Evolutionary conservation across 2,888 invertebrate species (phyloP), one percentile per base, ranked within the genome.

Genomic region (Philaethria dido): DNA sequence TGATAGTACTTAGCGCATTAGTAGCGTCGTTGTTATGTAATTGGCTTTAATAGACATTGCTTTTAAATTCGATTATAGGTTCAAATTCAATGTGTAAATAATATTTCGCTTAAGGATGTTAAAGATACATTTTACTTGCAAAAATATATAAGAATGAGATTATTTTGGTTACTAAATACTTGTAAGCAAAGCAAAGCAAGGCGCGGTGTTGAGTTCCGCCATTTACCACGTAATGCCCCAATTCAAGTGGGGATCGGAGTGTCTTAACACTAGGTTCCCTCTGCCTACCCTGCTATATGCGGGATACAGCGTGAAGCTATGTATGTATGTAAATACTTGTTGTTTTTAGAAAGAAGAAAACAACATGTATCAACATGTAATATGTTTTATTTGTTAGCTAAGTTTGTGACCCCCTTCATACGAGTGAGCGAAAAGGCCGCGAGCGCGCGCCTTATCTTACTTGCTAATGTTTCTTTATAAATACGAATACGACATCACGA

Each of bases 401-500:
- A 13, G 4, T 4, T 9, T 11, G 39, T 57, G 57, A 55, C 55
- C 39, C 1, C 22, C n/a, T n/a, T n/a, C 42, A n/a, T 39, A 57
- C 64, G 14, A 52, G 48, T 22, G 55, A 55, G 50, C 59, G 59
- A 57, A 66, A 69, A 62, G 64, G 60, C 66, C 75, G 71, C 64
- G 74, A 33, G 44, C 60, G 74, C 55, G 25, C 52, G 52, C 76
- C 83, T 87, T 87, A 88, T 88, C 87, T 77, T 66, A 80, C 80
- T 86, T 87, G 84, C 82, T 81, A 85, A 87, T 86, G 81, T 75
- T 74, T 73, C 70, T 73, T 70, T 75, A 76, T 78, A 78, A 78
- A 76, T 50, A 52, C 50, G 50, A 29, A 29, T 70, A 73, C 66
- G n/a, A n/a, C n/a, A n/a, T n/a, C n/a, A 64, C 65, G 68, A 66